A percentile compares a stretch with the other conserved stretches of the same genome.
Conservation (phyloP, 2,113 vertebrate species). For the Trichechus manatus region DNA sequence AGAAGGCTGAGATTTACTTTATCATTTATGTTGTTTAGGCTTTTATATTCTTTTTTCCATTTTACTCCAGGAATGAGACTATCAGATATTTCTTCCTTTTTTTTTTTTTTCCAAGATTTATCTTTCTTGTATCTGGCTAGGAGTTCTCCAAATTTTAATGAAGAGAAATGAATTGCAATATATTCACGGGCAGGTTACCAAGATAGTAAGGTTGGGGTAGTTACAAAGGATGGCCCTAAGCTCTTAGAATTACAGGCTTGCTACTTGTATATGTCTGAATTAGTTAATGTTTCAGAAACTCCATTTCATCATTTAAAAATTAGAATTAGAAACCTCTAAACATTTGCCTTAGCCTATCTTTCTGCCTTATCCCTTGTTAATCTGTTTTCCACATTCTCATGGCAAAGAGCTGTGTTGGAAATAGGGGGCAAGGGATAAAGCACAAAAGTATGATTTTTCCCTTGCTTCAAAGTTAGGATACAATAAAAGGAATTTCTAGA, state of each 20-base stretch:
- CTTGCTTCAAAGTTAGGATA: constrained; percentile 17
- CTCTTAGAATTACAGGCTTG: background rate
- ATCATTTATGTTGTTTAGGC: background rate
- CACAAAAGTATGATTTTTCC: background rate
- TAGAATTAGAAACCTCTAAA: background rate
- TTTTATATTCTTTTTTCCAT: background rate
- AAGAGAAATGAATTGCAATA: constrained; percentile 43
- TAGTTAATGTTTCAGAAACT: constrained; percentile 24
- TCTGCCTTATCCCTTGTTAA: constrained; percentile 32
- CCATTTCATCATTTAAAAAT: constrained; percentile 20
- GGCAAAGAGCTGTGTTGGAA: constrained; percentile 6
- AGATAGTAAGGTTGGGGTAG: background rate
- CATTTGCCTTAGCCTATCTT: constrained; percentile 48
- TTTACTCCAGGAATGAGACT: constrained; percentile 5
- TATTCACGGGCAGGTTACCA: background rate
- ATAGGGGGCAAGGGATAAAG: background rate
- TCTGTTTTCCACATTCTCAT: constrained; percentile 15
- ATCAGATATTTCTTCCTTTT: background rate
- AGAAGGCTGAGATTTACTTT: background rate
- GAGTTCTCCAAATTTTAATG: constrained; percentile 1
- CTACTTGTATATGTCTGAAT: background rate
- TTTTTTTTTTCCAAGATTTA: background rate
- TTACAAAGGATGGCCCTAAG: background rate
- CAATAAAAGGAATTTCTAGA: constrained; percentile 23
- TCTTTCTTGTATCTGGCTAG: background rate